Base-by-base conservation (phyloP, 1,140 invertebrate species). In the Hycleus phaleratus region DNA sequence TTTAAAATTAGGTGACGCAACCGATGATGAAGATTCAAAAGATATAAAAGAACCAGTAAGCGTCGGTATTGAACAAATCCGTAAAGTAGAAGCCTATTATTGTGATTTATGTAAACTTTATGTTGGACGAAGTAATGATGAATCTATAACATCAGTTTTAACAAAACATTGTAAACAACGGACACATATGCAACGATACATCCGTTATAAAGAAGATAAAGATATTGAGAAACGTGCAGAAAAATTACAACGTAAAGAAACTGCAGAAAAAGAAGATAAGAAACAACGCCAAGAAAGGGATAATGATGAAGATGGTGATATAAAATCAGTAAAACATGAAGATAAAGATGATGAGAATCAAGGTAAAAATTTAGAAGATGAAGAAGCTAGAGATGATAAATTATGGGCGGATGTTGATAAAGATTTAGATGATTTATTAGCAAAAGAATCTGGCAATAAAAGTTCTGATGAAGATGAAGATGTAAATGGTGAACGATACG, bases 61-160 rank as follows among this genome's bases (percentile, higher is more conserved):
- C 64, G 82, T 89, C 56, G 88, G 88, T n/a, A 79, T 80, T 49
- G 86, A 90, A 63, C 84, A 82, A 62, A 84, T 89, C 24, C 87
- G 87, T 66, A 82, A 85, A 67, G 77, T 90, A 18, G 85, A 89
- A 71, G 86, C 71, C n/a, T 79, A 78, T 68, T 84, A 79, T 71
- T 90, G 88, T 66, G 85, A 88, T 62, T 68, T 90, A 26, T 91
- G 88, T 71, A 82, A 84, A 63, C 78, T 82, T 64, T 89, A 87
- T 71, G 72, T 90, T 51, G 78, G 81, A 40, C 81, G 82, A 32
- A 68, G 76, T 57, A 82, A 82, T 25, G 84, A 85, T 24, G 56
- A 56, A 74, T 77, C 55, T 80, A 87, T 60, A 49, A 46, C 61
- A 74, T 57, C 79, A 48, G 81, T 80, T 25, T 71, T 85, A 48